Conservation (phyloP, 2,113 vertebrate genomes). For the Lutjanus erythropterus region DNA sequence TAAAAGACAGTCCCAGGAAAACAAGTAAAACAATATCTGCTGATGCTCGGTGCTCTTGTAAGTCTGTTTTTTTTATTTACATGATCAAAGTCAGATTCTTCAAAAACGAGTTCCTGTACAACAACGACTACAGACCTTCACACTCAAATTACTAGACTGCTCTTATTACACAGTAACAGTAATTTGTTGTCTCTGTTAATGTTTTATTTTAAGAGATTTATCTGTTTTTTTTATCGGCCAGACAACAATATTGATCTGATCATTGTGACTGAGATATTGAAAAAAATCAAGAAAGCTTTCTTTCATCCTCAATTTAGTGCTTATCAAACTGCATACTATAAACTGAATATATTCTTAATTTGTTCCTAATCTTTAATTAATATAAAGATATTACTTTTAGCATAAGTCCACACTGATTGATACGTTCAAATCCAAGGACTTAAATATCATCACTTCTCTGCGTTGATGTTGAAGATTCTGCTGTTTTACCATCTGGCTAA, state of each 20-base stretch:
- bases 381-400: neutral
- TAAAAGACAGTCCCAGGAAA: neutral
- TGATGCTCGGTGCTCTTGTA: neutral
- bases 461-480: neutral
- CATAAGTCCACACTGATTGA: neutral
- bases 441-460: neutral
- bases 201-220: neutral
- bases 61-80: neutral
- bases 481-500: constrained; percentile 11
- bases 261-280: neutral
- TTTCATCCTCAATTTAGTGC: neutral
- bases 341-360: neutral
- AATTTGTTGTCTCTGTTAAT: neutral
- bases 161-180: neutral
- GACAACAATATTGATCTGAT: neutral
- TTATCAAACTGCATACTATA: neutral
- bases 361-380: constrained; percentile 1
- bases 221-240: neutral
- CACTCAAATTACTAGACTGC: neutral
- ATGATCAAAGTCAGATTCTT: constrained; percentile 6
- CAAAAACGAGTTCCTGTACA: neutral
- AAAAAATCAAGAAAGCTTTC: neutral
- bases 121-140: neutral
- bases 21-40: neutral
- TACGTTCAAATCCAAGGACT: neutral